Evolutionary conservation across 2,888 invertebrate species (phyloP), one percentile per base, ranked within the genome.

Genomic region (Drosophila nr. medialis): DNA sequence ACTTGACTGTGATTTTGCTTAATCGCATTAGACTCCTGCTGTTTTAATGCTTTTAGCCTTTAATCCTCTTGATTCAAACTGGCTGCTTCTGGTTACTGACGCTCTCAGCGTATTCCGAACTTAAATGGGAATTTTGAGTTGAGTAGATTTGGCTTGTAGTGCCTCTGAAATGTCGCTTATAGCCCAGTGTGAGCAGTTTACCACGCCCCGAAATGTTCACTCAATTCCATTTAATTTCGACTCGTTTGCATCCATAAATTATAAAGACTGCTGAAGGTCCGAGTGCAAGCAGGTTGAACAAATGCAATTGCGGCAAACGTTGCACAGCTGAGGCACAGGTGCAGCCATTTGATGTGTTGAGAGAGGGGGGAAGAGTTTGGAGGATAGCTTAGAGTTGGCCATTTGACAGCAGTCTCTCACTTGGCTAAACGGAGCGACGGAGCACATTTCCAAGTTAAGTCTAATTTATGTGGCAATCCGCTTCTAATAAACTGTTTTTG

Each of bases 201-300:
- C 77, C 77, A 77, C 81, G 63, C 77, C 77, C 77, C 53, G 38
- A 67, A 77, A 21, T 80, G 67, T 78, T 81, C 77, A 77, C 66
- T 78, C 81, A 42, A 72, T 80, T 51, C 64, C 51, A 77, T 77
- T 80, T 80, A 80, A 72, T 80, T 77, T 77, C 53, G 77, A 77
- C 48, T 67, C 58, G 81, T 64, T 77, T 59, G 67, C 72, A 77
- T 64, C 38, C 67, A 81, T 78, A 80, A 81, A 81, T 81, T 68
- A 78, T 60, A 61, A 21, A 45, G 72, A 77, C 77, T 55, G 58
- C 49, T 63, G 77, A 78, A 78, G 77, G 81, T 78, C 64, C 77
- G 71, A 78, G 77, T 78, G 77, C 68, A 77, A 59, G 24, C 49
- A 49, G 63, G 48, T 27, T 56, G 67, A 77, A 34, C 77, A 80